phyloP scores from a whole-genome alignment of 2,797 vertebrate species.

The Diplodus puntazzo region DNA sequence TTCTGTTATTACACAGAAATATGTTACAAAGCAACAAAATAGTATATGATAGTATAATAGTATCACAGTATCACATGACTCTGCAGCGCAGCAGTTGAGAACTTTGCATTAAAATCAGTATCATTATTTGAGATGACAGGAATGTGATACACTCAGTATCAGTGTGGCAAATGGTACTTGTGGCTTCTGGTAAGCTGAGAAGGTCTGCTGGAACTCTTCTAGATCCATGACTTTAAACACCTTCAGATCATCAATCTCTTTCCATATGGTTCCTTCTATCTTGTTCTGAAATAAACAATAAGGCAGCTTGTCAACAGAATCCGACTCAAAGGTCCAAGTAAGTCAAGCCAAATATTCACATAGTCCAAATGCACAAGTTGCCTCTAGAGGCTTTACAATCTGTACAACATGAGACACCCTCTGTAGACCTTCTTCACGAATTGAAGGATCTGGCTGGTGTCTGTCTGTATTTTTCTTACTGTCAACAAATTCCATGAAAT shows the following conservation, averaged over 20 bases:
- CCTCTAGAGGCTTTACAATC: too few species aligned
- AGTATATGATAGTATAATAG: too few species aligned
- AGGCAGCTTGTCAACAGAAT: neutral
- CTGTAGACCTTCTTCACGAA: neutral
- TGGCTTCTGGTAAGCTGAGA: conserved; percentile 97
- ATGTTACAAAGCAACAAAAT: neutral
- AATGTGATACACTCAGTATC: neutral
- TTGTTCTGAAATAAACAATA: conserved; percentile 86
- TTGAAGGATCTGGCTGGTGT: neutral
- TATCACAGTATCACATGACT: neutral
- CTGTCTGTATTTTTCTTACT: neutral
- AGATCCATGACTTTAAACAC: conserved; percentile 95
- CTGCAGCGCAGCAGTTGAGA: neutral
- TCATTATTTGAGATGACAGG: neutral
- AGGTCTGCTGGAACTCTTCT: conserved; percentile 93
- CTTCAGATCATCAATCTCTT: conserved; percentile 90
- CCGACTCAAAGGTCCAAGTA: neutral
- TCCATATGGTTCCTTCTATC: conserved; percentile 93
- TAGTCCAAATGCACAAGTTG: too few species aligned
- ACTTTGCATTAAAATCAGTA: neutral
- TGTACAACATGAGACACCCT: too few species aligned
- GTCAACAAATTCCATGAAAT: neutral
- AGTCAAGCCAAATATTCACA: too few species aligned
- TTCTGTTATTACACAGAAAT: conserved; percentile 44
- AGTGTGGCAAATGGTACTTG: conserved; percentile 83